Percentiles rank a stretch among this genome's conserved stretches.
Evolutionary conservation across 2,888 invertebrate species (phyloP).

Genomic region (Cerastoderma edule): DNA sequence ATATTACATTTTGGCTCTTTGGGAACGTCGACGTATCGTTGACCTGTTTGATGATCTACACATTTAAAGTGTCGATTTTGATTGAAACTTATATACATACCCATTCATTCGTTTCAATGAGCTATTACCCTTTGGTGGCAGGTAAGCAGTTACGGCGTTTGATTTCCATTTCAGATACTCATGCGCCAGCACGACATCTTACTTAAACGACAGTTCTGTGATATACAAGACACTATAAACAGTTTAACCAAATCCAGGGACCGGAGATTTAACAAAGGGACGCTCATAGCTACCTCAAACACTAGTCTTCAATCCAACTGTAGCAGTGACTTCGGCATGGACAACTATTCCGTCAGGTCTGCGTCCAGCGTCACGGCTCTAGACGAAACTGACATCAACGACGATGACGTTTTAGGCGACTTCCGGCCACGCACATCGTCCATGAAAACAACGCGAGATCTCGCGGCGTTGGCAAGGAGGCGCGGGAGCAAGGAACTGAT

Average conservation of each 20-base stretch:
- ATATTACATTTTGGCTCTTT: not conserved
- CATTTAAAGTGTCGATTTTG: not conserved
- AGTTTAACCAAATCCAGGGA: constrained; percentile 52
- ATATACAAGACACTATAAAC: constrained; percentile 75
- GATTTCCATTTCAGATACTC: constrained; percentile 72
- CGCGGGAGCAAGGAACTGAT: constrained; percentile 76
- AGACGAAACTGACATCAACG: constrained; percentile 54
- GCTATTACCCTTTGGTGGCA: not conserved
- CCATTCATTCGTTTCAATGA: not conserved
- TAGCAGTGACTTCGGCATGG: constrained; percentile 61
- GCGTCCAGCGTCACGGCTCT: constrained; percentile 71
- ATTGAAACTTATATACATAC: not conserved
- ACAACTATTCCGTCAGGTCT: constrained; percentile 66
- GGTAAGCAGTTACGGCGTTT: not conserved
- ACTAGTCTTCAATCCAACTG: constrained; percentile 55
- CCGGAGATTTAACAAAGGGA: constrained; percentile 25
- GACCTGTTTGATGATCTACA: not conserved
- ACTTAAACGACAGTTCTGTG: constrained; percentile 74
- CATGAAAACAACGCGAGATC: constrained; percentile 77
- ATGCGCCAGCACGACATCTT: constrained; percentile 77
- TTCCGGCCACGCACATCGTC: constrained; percentile 75
- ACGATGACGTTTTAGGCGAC: constrained; percentile 37
- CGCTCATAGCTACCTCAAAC: constrained; percentile 40
- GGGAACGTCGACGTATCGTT: not conserved
- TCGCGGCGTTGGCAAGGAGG: constrained; percentile 75